phyloP scores from a whole-genome alignment of 2,888 invertebrate genomes.

The Thereva unica region DNA sequence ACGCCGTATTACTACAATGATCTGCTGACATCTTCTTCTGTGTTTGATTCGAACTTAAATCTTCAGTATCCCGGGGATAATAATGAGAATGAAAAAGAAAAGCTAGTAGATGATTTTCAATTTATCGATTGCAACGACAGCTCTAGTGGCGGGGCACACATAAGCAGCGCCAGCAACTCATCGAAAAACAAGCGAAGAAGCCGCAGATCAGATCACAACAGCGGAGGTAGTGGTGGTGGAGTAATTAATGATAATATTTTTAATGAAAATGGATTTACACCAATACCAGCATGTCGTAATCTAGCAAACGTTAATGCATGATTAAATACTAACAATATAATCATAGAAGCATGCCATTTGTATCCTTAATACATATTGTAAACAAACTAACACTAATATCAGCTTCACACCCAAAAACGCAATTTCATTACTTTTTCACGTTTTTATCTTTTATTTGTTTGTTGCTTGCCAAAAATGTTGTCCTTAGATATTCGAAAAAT shows the following conservation, averaged over 20 bases:
- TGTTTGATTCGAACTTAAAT: constrained; percentile 57
- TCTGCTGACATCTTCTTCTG: constrained; percentile 49
- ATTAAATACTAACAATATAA: constrained; percentile 5
- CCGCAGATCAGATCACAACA: constrained; percentile 2
- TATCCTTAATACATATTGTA: background rate
- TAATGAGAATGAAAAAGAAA: constrained; percentile 6
- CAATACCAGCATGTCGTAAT: constrained; percentile 42
- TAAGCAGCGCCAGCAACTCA: no score
- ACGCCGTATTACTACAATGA: constrained; percentile 58
- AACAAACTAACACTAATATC: no score
- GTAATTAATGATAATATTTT: constrained; percentile 12
- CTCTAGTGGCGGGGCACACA: no score
- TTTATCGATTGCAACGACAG: no score
- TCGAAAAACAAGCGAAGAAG: background rate
- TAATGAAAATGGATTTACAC: constrained; percentile 22
- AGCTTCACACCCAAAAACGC: no score
- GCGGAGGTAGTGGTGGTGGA: constrained; percentile 26
- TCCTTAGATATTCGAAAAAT: no score
- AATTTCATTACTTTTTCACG: no score
- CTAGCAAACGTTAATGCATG: constrained; percentile 42
- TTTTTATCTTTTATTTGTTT: no score
- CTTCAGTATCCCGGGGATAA: constrained; percentile 42
- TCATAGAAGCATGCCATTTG: constrained; percentile 11
- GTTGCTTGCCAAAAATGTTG: background rate
- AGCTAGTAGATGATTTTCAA: background rate